Base-by-base conservation (phyloP, 2,888 invertebrate genomes). In the Gnatocerus cornutus region DNA sequence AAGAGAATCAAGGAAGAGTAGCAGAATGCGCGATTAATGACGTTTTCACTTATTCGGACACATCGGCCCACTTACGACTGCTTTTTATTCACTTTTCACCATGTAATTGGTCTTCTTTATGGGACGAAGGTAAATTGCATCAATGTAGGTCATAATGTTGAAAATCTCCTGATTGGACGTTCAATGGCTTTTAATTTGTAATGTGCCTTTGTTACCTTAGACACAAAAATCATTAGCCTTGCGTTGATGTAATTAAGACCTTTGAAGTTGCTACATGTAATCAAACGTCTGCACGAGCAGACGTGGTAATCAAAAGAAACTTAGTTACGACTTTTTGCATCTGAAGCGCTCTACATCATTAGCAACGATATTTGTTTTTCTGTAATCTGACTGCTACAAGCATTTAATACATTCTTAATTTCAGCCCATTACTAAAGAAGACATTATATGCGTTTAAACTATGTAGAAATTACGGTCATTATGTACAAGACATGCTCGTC, bases 1-100 rank as follows among this genome's bases (percentile, higher is more conserved):
- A 16, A 45, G 33, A 27, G 59, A 41, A 45, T 46, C 14, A 46
- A 46, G 46, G 59, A 59, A 59, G 59, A 59, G 62, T 27, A 43
- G 52, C 55, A 56, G 56, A 64, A 33, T 65, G 45, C 64, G 33
- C 39, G 48, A 56, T 65, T 65, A 56, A 56, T 55, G 56, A 48
- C 50, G 65, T 37, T 65, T 65, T 65, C 56, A 65, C 63, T 63
- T 63, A 63, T 63, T 63, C 53, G 53, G 63, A 63, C 63, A 43
- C 41, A 45, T 63, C 43, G 63, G 63, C 63, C 63, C 63, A 63
- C 63, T 53, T 63, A 52, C 52, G 45, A 41, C 16, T 12, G 30
- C 63, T 63, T 63, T 63, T 63, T 63, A 37, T 53, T 50, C 63
- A 39, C 52, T 63, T 63, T 63, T 63, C 63, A 53, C 63, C 43